These are phyloP conservation scores for Etia nguti DNA, from an alignment of 2,113 vertebrate genomes.

Conservation along the genomic window DNA sequence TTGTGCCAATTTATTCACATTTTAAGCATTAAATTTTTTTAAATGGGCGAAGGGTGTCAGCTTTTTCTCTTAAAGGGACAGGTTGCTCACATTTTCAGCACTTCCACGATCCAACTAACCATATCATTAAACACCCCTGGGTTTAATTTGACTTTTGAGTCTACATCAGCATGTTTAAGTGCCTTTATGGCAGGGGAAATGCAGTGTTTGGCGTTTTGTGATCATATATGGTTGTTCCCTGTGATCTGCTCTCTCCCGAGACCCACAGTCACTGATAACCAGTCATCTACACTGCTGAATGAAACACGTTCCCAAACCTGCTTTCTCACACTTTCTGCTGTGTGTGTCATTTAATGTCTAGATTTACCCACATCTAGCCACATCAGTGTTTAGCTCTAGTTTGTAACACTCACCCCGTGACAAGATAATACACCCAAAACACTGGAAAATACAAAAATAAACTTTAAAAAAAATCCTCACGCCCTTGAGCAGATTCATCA, in stretches of 20 bases:
- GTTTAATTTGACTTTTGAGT: background rate
- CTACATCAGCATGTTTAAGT: background rate
- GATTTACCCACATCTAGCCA: background rate
- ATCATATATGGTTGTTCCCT: background rate
- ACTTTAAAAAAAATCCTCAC: background rate
- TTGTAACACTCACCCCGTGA: background rate
- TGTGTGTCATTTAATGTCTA: background rate
- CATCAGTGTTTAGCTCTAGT: background rate
- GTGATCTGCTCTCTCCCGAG: background rate
- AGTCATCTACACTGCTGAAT: background rate
- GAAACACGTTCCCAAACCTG: background rate
- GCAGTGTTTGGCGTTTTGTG: background rate
- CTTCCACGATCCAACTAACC: background rate
- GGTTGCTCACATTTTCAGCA: background rate
- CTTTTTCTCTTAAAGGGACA: constrained; percentile 50
- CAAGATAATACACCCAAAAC: background rate
- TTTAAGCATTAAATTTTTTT: background rate
- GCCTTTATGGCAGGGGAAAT: background rate
- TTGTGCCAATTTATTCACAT: background rate
- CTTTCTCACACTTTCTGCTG: background rate
- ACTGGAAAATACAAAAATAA: background rate
- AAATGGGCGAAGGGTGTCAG: background rate
- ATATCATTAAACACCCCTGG: background rate
- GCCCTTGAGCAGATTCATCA: background rate
- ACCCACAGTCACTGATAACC: background rate